Evolutionary conservation across 2,888 invertebrate genomes (phyloP), one percentile per base, ranked within the genome.

Genomic region (Mesodorylaimus sp.): DNA sequence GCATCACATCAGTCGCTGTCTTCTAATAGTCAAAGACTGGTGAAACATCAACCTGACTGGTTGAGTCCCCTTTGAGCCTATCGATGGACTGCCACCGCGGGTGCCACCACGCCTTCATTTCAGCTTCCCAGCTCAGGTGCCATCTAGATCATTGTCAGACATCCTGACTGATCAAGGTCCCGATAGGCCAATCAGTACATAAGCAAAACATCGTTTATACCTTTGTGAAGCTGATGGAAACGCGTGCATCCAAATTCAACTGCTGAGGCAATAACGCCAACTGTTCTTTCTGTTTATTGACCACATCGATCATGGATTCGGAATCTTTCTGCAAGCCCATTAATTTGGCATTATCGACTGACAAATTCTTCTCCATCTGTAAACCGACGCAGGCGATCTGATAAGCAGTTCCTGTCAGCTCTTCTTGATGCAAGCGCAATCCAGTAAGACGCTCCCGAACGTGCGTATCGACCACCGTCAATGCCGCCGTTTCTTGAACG

Each of bases 151-250:
- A n/a, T n/a, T n/a, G n/a, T n/a, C n/a, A n/a, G n/a, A n/a, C n/a
- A n/a, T n/a, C n/a, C n/a, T n/a, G n/a, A n/a, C n/a, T n/a, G n/a
- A n/a, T n/a, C n/a, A n/a, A n/a, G n/a, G n/a, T n/a, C n/a, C n/a
- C n/a, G n/a, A n/a, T n/a, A n/a, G n/a, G n/a, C n/a, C n/a, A n/a
- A n/a, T n/a, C n/a, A n/a, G n/a, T n/a, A n/a, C n/a, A n/a, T n/a
- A n/a, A n/a, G n/a, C n/a, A n/a, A n/a, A n/a, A n/a, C n/a, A n/a
- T n/a, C n/a, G n/a, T n/a, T n/a, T n/a, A 39, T 53, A 73, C 74
- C 66, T 73, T 74, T 32, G 75, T 75, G 59, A 76, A 75, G 48
- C 75, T 75, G 55, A 76, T 74, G 1, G 75, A 75, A 56, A 76
- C 74, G 50, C 70, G 68, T 1, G 74, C 69, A 54, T 75, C 74